Evolutionary conservation across 2,113 vertebrate genomes (phyloP).

Genomic region (Gopherus flavomarginatus): DNA sequence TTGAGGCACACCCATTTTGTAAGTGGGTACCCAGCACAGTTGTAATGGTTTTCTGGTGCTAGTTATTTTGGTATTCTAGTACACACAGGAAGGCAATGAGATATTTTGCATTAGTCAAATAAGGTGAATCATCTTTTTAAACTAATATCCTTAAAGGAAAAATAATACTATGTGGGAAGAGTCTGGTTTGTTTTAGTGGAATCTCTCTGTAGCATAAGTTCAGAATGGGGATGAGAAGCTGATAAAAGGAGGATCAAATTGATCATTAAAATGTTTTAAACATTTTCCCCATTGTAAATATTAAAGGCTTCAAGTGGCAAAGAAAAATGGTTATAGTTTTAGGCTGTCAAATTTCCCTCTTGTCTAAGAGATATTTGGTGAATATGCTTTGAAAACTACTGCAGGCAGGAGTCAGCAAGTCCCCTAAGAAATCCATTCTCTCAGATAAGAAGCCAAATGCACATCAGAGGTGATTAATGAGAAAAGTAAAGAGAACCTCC

Average conservation of each 20-base stretch:
- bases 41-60: not conserved
- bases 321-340: slow-evolving; percentile 37
- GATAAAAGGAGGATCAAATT: slow-evolving; percentile 8
- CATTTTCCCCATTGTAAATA: slow-evolving; percentile 13
- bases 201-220: not conserved
- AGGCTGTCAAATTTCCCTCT: slow-evolving; percentile 37
- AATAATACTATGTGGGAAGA: not conserved
- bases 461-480: slow-evolving; percentile 55
- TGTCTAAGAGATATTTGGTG: slow-evolving; percentile 41
- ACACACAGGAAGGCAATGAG: not conserved
- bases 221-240: not conserved
- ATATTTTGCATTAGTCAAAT: not conserved
- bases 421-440: slow-evolving; percentile 44
- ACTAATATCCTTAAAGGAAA: not conserved
- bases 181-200: not conserved
- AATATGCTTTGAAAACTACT: slow-evolving; percentile 52
- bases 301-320: slow-evolving; percentile 8
- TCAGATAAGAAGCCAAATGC: slow-evolving; percentile 52
- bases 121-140: not conserved
- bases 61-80: not conserved
- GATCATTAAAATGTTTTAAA: slow-evolving; percentile 42
- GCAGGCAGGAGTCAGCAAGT: not conserved
- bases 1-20: not conserved
- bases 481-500: slow-evolving; percentile 17
- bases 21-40: not conserved